Percentiles rank a stretch among this genome's conserved stretches.
Evolutionary conservation across 1,140 invertebrate species (phyloP).

Genomic region (Steinernema khuongi): DNA sequence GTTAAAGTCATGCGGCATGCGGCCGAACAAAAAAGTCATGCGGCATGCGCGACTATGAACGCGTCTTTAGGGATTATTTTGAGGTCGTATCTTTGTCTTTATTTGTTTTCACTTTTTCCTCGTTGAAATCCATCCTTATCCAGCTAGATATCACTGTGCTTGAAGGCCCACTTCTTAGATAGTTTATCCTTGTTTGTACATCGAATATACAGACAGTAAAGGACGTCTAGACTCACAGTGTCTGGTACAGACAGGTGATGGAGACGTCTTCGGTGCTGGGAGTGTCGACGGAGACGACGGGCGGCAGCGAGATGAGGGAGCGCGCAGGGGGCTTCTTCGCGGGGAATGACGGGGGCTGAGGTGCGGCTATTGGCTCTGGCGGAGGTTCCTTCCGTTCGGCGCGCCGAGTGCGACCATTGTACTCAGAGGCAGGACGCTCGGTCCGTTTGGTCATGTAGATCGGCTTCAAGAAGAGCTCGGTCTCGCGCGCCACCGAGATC

Average conservation of each 20-base stretch:
- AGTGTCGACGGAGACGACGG: not conserved
- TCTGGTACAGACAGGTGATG: conserved; percentile 6
- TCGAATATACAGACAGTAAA: conserved; percentile 12
- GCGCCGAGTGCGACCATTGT: conserved; percentile 39
- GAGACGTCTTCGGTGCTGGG: conserved; percentile 7
- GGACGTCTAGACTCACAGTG: not conserved
- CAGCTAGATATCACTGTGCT: not conserved
- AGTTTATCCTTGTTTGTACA: not conserved
- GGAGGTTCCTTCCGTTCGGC: not conserved
- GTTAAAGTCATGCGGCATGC: too few relatives aligned
- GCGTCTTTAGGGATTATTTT: too few relatives aligned
- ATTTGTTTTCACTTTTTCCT: too few relatives aligned
- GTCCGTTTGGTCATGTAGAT: conserved; percentile 24
- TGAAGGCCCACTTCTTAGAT: not conserved
- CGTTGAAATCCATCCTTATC: too few relatives aligned
- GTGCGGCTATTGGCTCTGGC: not conserved
- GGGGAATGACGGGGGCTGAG: not conserved
- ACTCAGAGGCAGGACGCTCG: conserved; percentile 27
- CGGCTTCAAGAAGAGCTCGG: conserved; percentile 35
- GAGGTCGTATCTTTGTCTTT: too few relatives aligned
- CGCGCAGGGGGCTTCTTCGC: not conserved
- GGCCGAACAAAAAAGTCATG: too few relatives aligned
- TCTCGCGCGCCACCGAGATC: conserved; percentile 18
- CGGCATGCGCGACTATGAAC: too few relatives aligned
- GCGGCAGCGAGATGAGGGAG: not conserved